Conservation (phyloP, 35 echinoderm and acorn worm species). For the Apostichopus parvimensis region DNA sequence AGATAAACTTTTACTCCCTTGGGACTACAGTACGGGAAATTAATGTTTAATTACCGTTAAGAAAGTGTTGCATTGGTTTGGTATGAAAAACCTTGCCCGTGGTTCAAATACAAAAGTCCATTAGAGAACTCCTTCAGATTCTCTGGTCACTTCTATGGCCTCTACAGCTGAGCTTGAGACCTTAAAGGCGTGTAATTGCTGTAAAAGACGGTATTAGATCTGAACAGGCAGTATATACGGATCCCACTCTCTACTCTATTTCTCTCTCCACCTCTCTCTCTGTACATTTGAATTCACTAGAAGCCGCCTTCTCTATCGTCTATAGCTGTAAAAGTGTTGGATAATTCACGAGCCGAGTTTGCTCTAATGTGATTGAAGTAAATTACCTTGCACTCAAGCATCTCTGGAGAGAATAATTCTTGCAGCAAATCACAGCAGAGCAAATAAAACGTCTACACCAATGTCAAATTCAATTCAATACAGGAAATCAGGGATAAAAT, state of each 20-base stretch:
- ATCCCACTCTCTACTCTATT: not conserved
- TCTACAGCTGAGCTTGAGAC: not conserved
- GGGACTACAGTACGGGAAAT: not conserved
- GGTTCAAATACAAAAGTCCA: not conserved
- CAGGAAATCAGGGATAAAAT: not conserved
- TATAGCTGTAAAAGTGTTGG: not conserved
- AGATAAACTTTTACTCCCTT: not conserved
- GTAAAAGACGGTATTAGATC: not conserved
- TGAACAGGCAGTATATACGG: not conserved
- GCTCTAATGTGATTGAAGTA: not conserved
- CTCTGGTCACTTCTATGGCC: not conserved
- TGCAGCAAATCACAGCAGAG: not conserved
- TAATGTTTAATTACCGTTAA: constrained; percentile 1
- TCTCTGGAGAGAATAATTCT: not conserved
- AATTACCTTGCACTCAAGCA: not conserved
- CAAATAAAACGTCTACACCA: not conserved
- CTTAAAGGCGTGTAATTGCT: not conserved
- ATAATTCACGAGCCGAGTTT: not conserved
- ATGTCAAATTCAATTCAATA: not conserved
- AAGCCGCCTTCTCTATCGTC: not conserved
- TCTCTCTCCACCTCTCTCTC: not conserved
- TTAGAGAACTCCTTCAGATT: not conserved
- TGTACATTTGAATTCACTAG: not conserved
- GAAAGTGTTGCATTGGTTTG: not conserved
- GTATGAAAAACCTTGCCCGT: not conserved